A percentile compares a stretch with the other conserved stretches of the same genome.
phyloP scores from a whole-genome alignment of 2,888 invertebrate species.

The Crossocerus cetratus region DNA sequence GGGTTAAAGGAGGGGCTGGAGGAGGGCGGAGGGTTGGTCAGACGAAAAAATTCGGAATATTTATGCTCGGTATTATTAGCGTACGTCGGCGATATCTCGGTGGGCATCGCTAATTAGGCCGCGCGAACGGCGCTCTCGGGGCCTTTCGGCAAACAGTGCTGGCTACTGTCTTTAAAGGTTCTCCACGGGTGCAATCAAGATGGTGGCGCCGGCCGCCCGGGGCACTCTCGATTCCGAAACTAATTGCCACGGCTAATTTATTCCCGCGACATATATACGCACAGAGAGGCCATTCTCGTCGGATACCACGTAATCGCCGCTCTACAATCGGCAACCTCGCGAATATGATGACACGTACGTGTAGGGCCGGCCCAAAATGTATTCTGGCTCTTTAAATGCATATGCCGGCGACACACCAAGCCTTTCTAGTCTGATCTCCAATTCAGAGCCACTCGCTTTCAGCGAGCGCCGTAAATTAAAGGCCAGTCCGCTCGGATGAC shows the following conservation, averaged over 20 bases:
- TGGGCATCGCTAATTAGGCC: conserved; percentile 77
- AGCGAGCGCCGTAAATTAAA: no score
- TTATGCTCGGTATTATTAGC: conserved; percentile 76
- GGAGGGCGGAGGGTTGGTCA: conserved; percentile 43
- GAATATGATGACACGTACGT: no score
- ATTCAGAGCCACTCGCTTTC: no score
- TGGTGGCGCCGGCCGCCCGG: conserved; percentile 76
- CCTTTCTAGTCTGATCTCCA: background rate
- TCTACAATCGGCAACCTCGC: no score
- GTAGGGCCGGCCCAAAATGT: no score
- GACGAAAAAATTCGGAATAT: conserved; percentile 74
- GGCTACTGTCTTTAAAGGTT: conserved; percentile 73
- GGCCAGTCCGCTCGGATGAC: no score
- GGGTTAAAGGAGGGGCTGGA: background rate
- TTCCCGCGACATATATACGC: conserved; percentile 68
- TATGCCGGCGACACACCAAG: no score
- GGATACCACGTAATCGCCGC: conserved; percentile 59
- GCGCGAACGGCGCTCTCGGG: conserved; percentile 60
- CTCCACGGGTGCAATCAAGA: conserved; percentile 71
- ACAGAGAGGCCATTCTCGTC: conserved; percentile 68
- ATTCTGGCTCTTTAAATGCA: no score
- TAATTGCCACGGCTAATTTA: conserved; percentile 77
- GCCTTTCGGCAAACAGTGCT: conserved; percentile 76
- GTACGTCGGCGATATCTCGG: conserved; percentile 74
- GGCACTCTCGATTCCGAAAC: conserved; percentile 74